These are phyloP conservation scores for Syngnathus acus DNA, from an alignment of 2,797 vertebrate genomes.

Conservation along the genomic window DNA sequence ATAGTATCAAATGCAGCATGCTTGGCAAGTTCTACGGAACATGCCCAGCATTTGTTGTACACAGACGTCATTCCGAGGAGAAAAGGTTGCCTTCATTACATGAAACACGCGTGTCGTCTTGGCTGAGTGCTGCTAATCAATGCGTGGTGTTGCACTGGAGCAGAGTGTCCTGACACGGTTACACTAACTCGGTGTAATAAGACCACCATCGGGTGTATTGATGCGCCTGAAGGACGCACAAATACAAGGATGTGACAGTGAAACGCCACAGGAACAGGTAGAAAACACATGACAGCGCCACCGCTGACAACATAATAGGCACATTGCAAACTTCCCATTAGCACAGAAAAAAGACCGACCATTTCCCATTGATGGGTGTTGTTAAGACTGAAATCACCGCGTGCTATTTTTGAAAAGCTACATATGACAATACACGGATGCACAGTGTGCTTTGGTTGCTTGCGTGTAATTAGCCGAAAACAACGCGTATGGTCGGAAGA, in stretches of 20 bases:
- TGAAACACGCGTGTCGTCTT: slow-evolving; percentile 30
- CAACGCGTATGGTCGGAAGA: neutral
- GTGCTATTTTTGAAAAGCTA: neutral
- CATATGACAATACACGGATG: slow-evolving; percentile 1
- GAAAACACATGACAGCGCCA: slow-evolving; percentile 41
- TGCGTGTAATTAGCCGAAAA: slow-evolving; percentile 6
- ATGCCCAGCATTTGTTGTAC: slow-evolving; percentile 5
- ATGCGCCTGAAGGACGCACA: slow-evolving; percentile 43
- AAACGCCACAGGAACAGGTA: slow-evolving; percentile 14
- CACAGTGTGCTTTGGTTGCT: neutral
- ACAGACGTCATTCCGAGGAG: slow-evolving; percentile 37
- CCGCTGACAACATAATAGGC: slow-evolving; percentile 13
- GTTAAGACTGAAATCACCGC: slow-evolving; percentile 1
- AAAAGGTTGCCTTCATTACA: slow-evolving; percentile 36
- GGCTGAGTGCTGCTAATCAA: slow-evolving; percentile 15
- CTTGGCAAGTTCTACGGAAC: neutral
- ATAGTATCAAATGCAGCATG: neutral
- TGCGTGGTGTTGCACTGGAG: slow-evolving; percentile 28
- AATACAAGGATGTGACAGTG: slow-evolving; percentile 44
- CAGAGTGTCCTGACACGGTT: slow-evolving; percentile 31
- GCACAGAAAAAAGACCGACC: neutral
- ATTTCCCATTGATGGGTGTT: neutral
- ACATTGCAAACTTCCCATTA: neutral
- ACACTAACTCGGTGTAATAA: neutral
- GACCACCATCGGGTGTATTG: neutral